Percentiles rank a stretch among this genome's conserved stretches.
Evolutionary conservation across 2,113 vertebrate species (phyloP).

Genomic region (Lanius collurio): DNA sequence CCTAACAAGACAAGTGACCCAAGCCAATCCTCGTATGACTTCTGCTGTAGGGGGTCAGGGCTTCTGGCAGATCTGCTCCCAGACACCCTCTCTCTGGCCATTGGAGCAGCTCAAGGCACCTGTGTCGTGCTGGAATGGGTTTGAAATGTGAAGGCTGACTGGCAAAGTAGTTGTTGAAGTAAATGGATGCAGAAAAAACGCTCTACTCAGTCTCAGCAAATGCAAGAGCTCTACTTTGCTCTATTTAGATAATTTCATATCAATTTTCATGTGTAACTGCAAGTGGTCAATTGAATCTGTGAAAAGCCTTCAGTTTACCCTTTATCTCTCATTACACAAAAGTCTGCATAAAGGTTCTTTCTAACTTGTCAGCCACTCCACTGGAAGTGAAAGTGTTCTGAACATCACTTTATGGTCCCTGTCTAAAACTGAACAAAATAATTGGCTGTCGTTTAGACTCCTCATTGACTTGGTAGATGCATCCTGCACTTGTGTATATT

Average conservation of each 20-base stretch:
- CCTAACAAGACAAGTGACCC: background rate
- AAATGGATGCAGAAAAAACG: background rate
- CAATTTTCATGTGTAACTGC: background rate
- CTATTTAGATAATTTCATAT: background rate
- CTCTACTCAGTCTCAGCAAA: background rate
- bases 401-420: background rate
- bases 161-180: background rate
- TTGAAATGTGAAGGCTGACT: background rate
- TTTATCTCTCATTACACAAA: background rate
- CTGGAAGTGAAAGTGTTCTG: background rate
- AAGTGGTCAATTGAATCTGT: background rate
- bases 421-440: background rate
- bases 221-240: background rate
- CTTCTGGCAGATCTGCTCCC: background rate
- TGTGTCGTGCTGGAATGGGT: no score
- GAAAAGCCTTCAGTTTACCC: background rate
- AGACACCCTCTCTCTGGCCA: background rate
- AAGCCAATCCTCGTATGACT: background rate
- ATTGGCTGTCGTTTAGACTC: background rate
- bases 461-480: background rate
- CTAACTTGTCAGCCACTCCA: background rate
- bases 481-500: background rate
- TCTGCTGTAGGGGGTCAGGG: background rate
- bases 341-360: background rate
- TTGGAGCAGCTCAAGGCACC: background rate